A percentile compares a stretch with the other conserved stretches of the same genome.
These are phyloP conservation scores for Onthophagus sagittarius DNA, from an alignment of 2,888 invertebrate species.

Conservation along the genomic window DNA sequence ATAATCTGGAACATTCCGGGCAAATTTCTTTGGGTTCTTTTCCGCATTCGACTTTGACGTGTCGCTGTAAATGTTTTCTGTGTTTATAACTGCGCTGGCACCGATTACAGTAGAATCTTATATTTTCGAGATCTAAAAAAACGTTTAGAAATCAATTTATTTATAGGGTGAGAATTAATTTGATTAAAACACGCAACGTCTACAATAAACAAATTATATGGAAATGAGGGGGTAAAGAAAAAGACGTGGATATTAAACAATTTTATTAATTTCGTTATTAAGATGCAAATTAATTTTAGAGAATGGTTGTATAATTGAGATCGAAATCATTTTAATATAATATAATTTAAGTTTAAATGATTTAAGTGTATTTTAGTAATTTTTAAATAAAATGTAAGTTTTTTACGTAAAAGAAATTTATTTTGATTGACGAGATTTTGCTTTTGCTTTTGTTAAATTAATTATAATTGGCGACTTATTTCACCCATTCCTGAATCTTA, in stretches of 20 bases:
- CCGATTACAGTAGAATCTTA: conserved; percentile 19
- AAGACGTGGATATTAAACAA: neutral
- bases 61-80: conserved; percentile 57
- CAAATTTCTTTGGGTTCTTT: conserved; percentile 52
- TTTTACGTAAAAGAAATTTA: too few species aligned
- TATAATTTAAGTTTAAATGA: too few species aligned
- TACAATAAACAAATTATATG: neutral
- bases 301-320: neutral
- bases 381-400: too few species aligned
- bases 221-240: neutral
- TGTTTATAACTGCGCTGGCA: conserved; percentile 48
- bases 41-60: conserved; percentile 65
- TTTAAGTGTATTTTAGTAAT: too few species aligned
- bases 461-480: too few species aligned
- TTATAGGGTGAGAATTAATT: neutral
- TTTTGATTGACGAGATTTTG: too few species aligned
- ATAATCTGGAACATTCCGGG: conserved; percentile 13
- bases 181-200: conserved; percentile 3
- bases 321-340: too few species aligned
- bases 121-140: conserved; percentile 14
- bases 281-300: neutral
- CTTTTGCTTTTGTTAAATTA: too few species aligned
- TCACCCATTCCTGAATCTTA: too few species aligned
- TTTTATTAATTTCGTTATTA: neutral
- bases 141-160: neutral